Evolutionary conservation across 2,113 vertebrate genomes (phyloP).

Genomic region (Carollia perspicillata): DNA sequence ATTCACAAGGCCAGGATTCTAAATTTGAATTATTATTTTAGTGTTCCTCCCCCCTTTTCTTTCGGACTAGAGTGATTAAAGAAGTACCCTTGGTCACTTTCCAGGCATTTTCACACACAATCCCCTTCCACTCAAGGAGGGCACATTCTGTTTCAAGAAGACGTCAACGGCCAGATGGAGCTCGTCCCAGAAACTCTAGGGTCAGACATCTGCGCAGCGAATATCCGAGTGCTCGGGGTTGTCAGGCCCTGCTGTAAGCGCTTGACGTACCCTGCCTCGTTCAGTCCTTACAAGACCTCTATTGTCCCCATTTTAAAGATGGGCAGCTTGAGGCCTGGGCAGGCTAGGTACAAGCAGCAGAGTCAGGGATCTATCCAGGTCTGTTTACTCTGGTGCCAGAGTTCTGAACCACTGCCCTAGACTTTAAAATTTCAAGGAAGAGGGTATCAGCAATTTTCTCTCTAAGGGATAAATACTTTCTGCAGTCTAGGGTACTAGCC

Average conservation of each 20-base stretch:
- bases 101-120: background rate
- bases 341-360: background rate
- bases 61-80: background rate
- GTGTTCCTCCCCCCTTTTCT: background rate
- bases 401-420: background rate
- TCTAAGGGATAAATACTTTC: background rate
- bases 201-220: background rate
- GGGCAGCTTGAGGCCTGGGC: background rate
- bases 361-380: background rate
- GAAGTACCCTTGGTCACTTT: background rate
- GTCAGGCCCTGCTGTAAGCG: background rate
- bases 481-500: background rate
- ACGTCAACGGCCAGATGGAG: background rate
- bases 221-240: no score
- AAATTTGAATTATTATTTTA: background rate
- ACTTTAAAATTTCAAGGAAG: background rate
- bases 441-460: background rate
- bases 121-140: background rate
- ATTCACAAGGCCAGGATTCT: background rate
- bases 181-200: background rate
- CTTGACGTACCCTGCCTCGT: no score
- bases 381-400: background rate
- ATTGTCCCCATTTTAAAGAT: background rate
- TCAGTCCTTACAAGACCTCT: background rate
- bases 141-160: background rate